phyloP scores from a whole-genome alignment of 1,140 invertebrate species.

The Drosophila mayri region DNA sequence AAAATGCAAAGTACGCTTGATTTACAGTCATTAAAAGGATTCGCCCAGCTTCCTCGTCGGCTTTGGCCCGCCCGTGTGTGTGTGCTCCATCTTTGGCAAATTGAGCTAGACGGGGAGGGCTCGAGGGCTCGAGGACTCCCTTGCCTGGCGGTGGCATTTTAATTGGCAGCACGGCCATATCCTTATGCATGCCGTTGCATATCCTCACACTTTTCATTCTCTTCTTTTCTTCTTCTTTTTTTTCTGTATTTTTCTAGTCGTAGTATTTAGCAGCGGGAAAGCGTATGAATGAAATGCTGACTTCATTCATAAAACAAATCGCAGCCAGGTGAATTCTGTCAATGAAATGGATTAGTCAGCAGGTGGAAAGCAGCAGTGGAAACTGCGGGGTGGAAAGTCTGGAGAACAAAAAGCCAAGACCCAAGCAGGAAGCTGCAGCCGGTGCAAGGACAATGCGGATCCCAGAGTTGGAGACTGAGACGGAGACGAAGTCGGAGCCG shows the following conservation, averaged over 20 bases:
- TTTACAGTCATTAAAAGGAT: slow-evolving; percentile 78
- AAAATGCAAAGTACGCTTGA: slow-evolving; percentile 82
- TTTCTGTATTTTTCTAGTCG: slow-evolving; percentile 22
- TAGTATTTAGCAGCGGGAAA: slow-evolving; percentile 60
- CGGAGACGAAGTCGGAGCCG: neutral
- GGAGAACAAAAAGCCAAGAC: slow-evolving; percentile 56
- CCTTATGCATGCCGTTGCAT: slow-evolving; percentile 74
- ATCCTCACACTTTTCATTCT: slow-evolving; percentile 1
- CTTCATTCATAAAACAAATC: slow-evolving; percentile 81
- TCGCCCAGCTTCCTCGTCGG: slow-evolving; percentile 1
- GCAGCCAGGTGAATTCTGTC: slow-evolving; percentile 57
- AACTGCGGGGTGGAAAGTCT: neutral
- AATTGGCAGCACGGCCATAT: slow-evolving; percentile 75
- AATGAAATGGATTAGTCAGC: slow-evolving; percentile 82
- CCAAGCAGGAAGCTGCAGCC: slow-evolving; percentile 68
- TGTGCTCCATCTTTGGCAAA: slow-evolving; percentile 32
- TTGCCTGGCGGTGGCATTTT: slow-evolving; percentile 80
- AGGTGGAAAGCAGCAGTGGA: slow-evolving; percentile 28
- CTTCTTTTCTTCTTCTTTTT: neutral
- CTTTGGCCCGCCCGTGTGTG: slow-evolving; percentile 7
- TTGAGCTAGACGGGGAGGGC: slow-evolving; percentile 36
- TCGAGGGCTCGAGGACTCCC: slow-evolving; percentile 23
- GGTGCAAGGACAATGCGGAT: slow-evolving; percentile 46
- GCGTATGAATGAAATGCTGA: slow-evolving; percentile 73
- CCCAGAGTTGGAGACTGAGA: neutral